phyloP scores from a whole-genome alignment of 2,113 vertebrate genomes.

The Erythrocercus mccallii region DNA sequence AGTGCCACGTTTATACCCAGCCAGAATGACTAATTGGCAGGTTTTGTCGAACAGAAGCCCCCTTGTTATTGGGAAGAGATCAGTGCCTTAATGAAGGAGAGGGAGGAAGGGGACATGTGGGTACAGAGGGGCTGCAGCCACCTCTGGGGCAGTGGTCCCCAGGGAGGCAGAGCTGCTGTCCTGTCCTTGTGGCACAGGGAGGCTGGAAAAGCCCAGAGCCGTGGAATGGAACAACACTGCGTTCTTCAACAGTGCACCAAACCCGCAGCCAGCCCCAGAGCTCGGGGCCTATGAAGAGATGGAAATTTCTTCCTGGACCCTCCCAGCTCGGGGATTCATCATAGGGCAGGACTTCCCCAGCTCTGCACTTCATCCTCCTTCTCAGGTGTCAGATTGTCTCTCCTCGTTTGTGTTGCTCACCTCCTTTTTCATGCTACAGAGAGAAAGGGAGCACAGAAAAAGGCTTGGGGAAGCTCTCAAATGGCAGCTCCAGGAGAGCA shows the following conservation, averaged over 20 bases:
- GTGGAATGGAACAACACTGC: accelerated
- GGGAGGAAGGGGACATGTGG: background rate
- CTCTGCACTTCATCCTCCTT: background rate
- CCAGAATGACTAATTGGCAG: slow-evolving; percentile 70
- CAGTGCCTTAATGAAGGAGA: slow-evolving; percentile 20
- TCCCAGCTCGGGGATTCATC: background rate
- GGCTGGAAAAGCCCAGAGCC: background rate
- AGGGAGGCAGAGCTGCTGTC: background rate
- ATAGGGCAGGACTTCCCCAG: accelerated
- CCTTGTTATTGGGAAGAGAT: slow-evolving; percentile 29
- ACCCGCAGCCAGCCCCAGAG: background rate
- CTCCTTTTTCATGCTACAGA: background rate
- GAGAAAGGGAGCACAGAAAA: background rate
- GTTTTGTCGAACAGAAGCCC: slow-evolving; percentile 57
- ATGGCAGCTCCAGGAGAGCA: background rate
- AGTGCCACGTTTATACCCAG: slow-evolving; percentile 58
- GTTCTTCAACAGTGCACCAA: background rate
- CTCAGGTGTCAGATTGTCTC: background rate
- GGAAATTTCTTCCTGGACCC: background rate
- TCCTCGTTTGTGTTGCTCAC: background rate
- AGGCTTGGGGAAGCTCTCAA: background rate
- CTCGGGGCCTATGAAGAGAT: background rate
- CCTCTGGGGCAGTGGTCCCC: accelerated
- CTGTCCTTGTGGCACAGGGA: background rate
- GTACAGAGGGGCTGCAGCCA: background rate